Conservation (phyloP, 2,888 invertebrate species). For the Cartodere bifasciata region DNA sequence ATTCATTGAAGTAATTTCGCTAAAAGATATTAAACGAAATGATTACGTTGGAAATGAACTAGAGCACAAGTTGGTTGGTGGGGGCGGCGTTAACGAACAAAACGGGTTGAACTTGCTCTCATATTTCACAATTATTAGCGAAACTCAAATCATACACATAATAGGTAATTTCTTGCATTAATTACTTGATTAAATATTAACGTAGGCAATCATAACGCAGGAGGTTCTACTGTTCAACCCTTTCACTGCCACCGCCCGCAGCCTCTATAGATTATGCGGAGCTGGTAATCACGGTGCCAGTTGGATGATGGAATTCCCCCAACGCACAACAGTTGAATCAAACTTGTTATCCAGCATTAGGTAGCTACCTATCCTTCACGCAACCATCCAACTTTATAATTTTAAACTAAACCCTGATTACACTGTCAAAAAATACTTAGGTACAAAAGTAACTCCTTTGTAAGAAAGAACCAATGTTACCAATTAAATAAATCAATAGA, state of each 20-base stretch:
- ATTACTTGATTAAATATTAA: conserved; percentile 40
- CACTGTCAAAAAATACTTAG: too few relatives aligned
- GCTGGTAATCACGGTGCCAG: conserved; percentile 30
- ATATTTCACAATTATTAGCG: conserved; percentile 38
- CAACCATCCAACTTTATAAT: too few relatives aligned
- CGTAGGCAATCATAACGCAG: conserved; percentile 38
- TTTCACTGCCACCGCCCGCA: conserved; percentile 15
- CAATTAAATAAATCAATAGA: too few relatives aligned
- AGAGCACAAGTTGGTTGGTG: conserved; percentile 7
- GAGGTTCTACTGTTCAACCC: conserved; percentile 26
- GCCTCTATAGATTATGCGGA: conserved; percentile 35
- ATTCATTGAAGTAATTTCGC: conserved; percentile 22
- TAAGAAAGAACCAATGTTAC: too few relatives aligned
- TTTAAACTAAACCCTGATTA: too few relatives aligned
- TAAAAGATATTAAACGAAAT: conserved; percentile 23
- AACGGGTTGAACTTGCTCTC: conserved; percentile 22
- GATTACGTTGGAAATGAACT: conserved; percentile 19
- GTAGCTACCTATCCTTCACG: too few relatives aligned
- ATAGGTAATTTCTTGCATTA: conserved; percentile 42
- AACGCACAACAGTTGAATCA: conserved; percentile 29
- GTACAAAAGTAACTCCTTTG: too few relatives aligned
- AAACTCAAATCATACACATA: conserved; percentile 39
- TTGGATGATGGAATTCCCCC: conserved; percentile 30
- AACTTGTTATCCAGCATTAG: conserved; percentile 24
- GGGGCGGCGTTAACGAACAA: conserved; percentile 2